Base-by-base conservation (phyloP, 2,797 vertebrate genomes). In the Eospalax fontanierii region DNA sequence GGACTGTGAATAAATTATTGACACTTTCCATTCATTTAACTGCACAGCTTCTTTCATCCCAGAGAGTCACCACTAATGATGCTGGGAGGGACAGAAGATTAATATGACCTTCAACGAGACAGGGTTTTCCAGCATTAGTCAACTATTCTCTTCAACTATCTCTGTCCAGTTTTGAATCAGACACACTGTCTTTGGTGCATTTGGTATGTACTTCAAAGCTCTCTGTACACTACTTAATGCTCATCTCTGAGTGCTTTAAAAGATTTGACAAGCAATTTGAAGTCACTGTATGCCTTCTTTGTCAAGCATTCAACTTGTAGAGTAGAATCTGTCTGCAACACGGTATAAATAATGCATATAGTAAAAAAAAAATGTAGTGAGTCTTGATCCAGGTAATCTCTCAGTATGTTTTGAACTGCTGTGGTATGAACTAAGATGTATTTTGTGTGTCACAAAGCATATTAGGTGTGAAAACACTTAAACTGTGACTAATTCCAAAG, bases 211-310 rank as follows among this genome's bases (percentile, higher is more conserved):
- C 40, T 81, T 90, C 71, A 24, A 33, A 59, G 63, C 1, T 50
- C 21, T 82, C 10, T 50, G 0, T 14, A 33, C 0, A 63, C 78
- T 84, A 91, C 33, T 40, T 84, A 10, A n/a, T 80, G 10, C 30
- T 35, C 85, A 73, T 65, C 33, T 46, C 40, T 87, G n/a, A 88
- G 74, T 79, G 50, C 26, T 92, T 50, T 83, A 70, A 91, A 4
- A 33, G 84, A 82, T 16, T 54, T 46, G n/a, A 1, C 11, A 54
- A 66, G 59, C 35, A 91, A 73, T 76, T 19, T n/a, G 68, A 9
- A 46, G 11, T 65, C 2, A 88, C 76, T 84, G 90, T 75, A 71
- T 40, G 91, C 80, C 88, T 19, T 66, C 7, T 46, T 68, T 80
- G 38, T 74, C 66, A 90, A 59, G 14, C 38, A 74, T 16, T 83